Evolutionary conservation across 2,113 vertebrate species (phyloP).

Genomic region (Plestiodon gilberti): DNA sequence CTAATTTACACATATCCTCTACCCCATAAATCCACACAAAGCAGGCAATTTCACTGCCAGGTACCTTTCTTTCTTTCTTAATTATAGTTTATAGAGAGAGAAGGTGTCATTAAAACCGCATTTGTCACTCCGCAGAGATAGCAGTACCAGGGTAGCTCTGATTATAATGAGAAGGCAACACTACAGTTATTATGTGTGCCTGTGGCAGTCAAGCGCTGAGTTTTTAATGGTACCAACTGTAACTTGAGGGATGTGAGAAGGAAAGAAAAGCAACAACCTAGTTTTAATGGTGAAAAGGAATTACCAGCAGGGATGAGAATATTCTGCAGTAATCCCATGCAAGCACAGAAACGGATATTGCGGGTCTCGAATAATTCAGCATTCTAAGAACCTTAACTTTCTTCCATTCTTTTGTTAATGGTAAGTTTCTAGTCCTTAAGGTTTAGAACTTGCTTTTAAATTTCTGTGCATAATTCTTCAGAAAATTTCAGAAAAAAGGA

Average conservation of each 20-base stretch:
- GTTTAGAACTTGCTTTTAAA: no score
- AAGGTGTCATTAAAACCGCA: constrained; percentile 34
- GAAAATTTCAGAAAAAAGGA: no score
- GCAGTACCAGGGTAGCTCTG: constrained; percentile 15
- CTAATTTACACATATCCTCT: constrained; percentile 26
- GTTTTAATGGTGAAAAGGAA: not conserved
- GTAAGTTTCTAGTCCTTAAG: not conserved
- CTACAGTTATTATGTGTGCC: constrained; percentile 1
- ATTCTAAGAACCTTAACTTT: no score
- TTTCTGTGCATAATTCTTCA: no score
- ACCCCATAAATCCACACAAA: constrained; percentile 32
- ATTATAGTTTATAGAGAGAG: constrained; percentile 37
- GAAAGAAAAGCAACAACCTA: not conserved
- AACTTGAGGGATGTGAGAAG: constrained; percentile 3
- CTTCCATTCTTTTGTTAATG: no score
- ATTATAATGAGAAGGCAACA: constrained; percentile 11
- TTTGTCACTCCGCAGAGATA: constrained; percentile 31
- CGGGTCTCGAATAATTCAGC: no score
- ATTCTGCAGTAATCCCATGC: not conserved
- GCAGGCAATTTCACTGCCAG: constrained; percentile 30
- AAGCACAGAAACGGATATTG: not conserved
- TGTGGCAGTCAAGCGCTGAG: constrained; percentile 14
- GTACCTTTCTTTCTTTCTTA: constrained; percentile 18
- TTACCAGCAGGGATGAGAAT: not conserved
- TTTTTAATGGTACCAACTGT: constrained; percentile 19